Evolutionary conservation across 2,888 invertebrate species (phyloP), one percentile per base, ranked within the genome.

Genomic region (Agonum fuliginosum): DNA sequence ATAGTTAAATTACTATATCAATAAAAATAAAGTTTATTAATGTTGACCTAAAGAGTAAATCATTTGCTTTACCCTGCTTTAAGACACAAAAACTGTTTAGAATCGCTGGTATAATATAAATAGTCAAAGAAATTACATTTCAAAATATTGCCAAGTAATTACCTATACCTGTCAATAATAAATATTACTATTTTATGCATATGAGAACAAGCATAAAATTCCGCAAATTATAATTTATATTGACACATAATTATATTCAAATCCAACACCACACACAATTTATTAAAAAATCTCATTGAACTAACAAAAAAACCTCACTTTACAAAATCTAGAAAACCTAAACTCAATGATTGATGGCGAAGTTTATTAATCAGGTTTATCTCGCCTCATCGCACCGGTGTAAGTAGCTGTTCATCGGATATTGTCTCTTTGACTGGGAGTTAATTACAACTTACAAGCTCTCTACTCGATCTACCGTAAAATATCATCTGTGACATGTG

Each of bases 381-480:
- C 71, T 71, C 30, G 51, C 27, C 46, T 46, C 70, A 70, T 69
- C 70, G 24, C 19, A 67, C 10, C 43, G 22, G 17, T 72, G 51
- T 72, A 41, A 73, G 58, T 73, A 58, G 73, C 58, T 73, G 73
- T 58, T 73, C 22, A 54, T 58, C 73, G 73, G 54, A 73, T 58
- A 73, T 73, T 73, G 73, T 73, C 58, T 22, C 58, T 30, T 30
- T n/a, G n/a, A n/a, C n/a, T n/a, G n/a, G 30, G 30, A 19, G 30
- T 71, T 71, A 58, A 73, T 73, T 73, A 58, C 58, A 0, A 37
- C 48, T 73, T 58, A 58, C 58, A n/a, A 37, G 12, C 46, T 72
- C 54, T 72, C 30, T 34, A n/a, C n/a, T 34, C 34, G 10, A 69
- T 43, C 43, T n/a, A 6, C 37, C n/a, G 17, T 34, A 27, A 62